These are phyloP conservation scores for Falco berigora DNA, from an alignment of 2,797 vertebrate genomes.

Conservation along the genomic window DNA sequence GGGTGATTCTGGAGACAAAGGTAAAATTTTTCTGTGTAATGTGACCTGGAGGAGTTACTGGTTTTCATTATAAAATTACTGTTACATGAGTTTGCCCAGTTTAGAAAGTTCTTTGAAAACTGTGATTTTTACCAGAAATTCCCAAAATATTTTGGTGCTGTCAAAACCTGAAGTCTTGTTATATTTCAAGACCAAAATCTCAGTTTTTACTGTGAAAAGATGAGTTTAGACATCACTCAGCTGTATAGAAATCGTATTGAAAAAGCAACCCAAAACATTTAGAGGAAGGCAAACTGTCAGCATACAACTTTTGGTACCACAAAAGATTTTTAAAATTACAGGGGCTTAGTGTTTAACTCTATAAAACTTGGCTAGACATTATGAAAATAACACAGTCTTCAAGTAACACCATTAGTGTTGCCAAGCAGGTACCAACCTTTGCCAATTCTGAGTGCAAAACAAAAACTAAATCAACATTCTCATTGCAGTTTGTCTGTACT, in stretches of 20 bases:
- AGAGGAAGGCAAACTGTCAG: background rate
- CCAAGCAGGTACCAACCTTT: background rate
- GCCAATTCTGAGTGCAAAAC: background rate
- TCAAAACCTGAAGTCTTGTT: background rate
- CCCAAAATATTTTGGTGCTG: background rate
- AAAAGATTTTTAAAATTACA: background rate
- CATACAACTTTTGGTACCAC: background rate
- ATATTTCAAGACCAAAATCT: background rate
- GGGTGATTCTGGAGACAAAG: background rate
- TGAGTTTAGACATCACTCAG: background rate
- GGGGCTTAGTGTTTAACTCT: background rate
- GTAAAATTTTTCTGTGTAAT: background rate
- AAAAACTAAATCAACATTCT: background rate
- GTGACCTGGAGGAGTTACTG: background rate
- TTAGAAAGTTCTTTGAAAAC: background rate
- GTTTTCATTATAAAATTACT: background rate
- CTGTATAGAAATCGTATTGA: background rate
- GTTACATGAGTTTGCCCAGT: background rate
- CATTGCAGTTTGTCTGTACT: background rate
- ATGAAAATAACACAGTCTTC: background rate
- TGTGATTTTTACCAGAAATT: background rate
- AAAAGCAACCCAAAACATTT: background rate
- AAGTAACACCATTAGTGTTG: background rate
- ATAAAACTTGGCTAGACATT: background rate
- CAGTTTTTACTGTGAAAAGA: background rate